Percentiles rank a stretch among this genome's conserved stretches.
These are phyloP conservation scores for Eupristina koningsbergeri DNA, from an alignment of 1,140 invertebrate species.

Conservation along the genomic window DNA sequence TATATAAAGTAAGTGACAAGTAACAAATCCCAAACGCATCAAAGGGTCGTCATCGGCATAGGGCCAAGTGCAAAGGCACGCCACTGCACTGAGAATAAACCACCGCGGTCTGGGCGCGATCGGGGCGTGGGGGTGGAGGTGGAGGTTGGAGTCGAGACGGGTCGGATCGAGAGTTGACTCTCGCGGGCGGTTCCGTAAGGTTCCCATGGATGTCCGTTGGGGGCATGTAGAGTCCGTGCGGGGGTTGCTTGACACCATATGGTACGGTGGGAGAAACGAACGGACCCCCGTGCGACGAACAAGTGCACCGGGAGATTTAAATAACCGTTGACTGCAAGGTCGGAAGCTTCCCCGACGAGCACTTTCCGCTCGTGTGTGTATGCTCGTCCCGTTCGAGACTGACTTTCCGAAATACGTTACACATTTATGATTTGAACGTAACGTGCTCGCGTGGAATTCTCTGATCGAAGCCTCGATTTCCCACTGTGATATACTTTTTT, in stretches of 20 bases:
- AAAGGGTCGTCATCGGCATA: not conserved
- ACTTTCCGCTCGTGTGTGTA: constrained; percentile 36
- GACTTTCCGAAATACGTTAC: not conserved
- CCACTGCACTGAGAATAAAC: not conserved
- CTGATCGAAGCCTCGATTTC: not conserved
- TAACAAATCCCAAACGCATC: not conserved
- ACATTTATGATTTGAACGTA: not conserved
- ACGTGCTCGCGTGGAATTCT: not conserved
- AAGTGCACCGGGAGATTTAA: constrained; percentile 71
- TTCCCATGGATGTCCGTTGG: constrained; percentile 74
- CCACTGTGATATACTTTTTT: not conserved
- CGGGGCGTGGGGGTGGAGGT: too few species aligned
- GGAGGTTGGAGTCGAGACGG: too few species aligned
- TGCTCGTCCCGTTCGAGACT: not conserved
- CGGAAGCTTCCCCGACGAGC: constrained; percentile 32
- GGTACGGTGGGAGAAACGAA: constrained; percentile 46
- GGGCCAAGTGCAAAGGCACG: not conserved
- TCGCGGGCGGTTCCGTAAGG: constrained; percentile 56
- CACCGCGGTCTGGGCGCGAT: not conserved
- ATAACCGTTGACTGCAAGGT: constrained; percentile 69
- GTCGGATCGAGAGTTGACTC: constrained; percentile 5
- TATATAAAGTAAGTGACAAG: too few species aligned
- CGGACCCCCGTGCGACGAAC: constrained; percentile 18
- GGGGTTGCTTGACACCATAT: constrained; percentile 69
- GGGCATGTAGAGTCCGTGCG: constrained; percentile 57